These are phyloP conservation scores for Glandiceps talaboti DNA, from an alignment of 53 echinoderm and acorn worm genomes.

Conservation along the genomic window DNA sequence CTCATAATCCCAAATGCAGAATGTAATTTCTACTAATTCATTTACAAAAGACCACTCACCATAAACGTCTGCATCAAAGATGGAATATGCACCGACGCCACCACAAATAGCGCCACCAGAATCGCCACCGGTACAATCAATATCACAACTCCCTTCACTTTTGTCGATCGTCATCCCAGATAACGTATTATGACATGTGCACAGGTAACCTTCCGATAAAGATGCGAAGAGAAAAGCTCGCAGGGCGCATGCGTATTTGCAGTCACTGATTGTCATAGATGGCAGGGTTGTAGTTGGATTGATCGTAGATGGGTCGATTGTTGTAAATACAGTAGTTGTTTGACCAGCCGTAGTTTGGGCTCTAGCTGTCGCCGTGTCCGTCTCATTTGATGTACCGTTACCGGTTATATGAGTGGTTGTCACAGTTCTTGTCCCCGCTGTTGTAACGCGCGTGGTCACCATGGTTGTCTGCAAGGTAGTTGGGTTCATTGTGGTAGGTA, in stretches of 20 bases:
- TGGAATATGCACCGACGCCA: slow-evolving; percentile 30
- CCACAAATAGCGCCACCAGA: slow-evolving; percentile 42
- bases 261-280: slow-evolving; percentile 31
- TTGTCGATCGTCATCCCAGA: slow-evolving; percentile 12
- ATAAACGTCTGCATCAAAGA: slow-evolving; percentile 26
- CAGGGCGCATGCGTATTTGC: slow-evolving; percentile 32
- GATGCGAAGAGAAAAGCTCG: slow-evolving; percentile 33
- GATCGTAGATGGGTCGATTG: slow-evolving; percentile 20
- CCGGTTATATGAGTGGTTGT: neutral
- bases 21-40: too few relatives aligned
- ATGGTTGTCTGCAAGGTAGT: neutral
- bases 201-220: slow-evolving; percentile 32
- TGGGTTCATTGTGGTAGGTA: slow-evolving; percentile 5
- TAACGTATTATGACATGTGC: slow-evolving; percentile 45
- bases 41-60: slow-evolving; percentile 34
- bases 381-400: neutral
- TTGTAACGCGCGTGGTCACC: neutral
- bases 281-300: neutral
- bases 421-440: neutral
- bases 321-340: slow-evolving; percentile 5
- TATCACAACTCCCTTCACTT: slow-evolving; percentile 25
- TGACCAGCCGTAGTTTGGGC: slow-evolving; percentile 1
- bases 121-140: slow-evolving; percentile 51
- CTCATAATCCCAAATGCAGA: too few relatives aligned
- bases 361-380: neutral